Base-by-base conservation (phyloP, 2,113 vertebrate genomes). In the Bubo bubo region DNA sequence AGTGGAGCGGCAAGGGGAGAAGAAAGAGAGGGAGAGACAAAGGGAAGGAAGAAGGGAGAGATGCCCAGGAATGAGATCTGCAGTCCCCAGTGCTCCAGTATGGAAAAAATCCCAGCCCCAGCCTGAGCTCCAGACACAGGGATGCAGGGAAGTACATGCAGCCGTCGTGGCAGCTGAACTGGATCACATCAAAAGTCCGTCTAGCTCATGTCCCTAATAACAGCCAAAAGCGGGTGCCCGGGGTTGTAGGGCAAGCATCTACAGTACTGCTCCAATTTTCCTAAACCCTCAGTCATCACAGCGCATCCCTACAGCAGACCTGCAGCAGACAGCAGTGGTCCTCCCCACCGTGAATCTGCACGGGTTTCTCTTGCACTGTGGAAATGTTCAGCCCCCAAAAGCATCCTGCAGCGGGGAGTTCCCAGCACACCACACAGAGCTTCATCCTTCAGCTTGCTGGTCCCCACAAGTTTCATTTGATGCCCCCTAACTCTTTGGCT, bases 21-120 rank as follows among this genome's bases (percentile, higher is more conserved):
- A 95, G 95, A 97, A 97, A 96, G 95, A 95, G 94, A 66, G 47
- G 56, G 67, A 90, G 86, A 94, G 49, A 96, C 92, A 97, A 96
- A 97, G 88, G 79, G 56, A 90, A 73, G 12, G 52, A 74, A 79
- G 83, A 43, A 74, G 67, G 56, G 34, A 67, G 79, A 86, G 73
- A 30, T 32, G 35, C 60, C 43, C 66, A 66, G 22, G 21, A 59
- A 79, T 58, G 74, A 53, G 87, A 59, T 35, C 55, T 50, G 63
- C 52, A 7, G 18, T 89, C 50, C 45, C 47, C 0, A 2, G 20
- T 74, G 59, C 60, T 72, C 45, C 27, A 8, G 20, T 14, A 19
- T 4, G 7, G 73, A 23, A 74, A 58, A 59, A 64, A 74, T 77
- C 26, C 53, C 56, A 68, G 52, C n/a, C 34, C 64, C 24, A 34